Base-by-base conservation (phyloP, 2,113 vertebrate species). In the Nothoprocta perdicaria region DNA sequence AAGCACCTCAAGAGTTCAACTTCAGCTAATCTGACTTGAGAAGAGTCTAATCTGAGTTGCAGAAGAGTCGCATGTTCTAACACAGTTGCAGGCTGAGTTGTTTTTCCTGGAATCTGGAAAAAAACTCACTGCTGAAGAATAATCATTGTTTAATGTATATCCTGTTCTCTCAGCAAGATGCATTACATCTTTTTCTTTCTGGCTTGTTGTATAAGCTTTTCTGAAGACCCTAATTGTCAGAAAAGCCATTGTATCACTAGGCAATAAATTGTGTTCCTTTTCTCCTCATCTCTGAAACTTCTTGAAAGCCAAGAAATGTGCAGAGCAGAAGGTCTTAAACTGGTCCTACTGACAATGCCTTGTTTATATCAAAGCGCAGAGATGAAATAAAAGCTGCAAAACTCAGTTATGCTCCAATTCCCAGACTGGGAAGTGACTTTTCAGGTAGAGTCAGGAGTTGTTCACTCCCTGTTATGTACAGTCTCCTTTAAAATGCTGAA, bases 141-240 rank as follows among this genome's bases (percentile, higher is more conserved):
- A 1, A 1, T 1, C 3, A 27, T 24, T 19, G 16, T 5, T 63
- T 18, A 2, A 12, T 40, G 57, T 2, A 0, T 1, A 1, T 14
- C 27, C 45, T 60, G 6, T 29, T 46, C 29, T 46, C 23, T 24
- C 0, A 1, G 1, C 67, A 9, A 7, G 27, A 27, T 21, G 7
- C 2, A 3, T 6, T 15, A 21, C 12, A 29, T 23, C 4, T 7
- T 0, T 23, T 69, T 46, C 57, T 48, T 33, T 72, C 52, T 23
- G 26, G 12, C 7, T 57, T 9, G 33, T 61, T 12, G 18, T 10
- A 1, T 35, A 26, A 19, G 6, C 17, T 35, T 31, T 29, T 35
- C 60, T 18, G 48, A 50, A 27, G 57, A 40, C 12, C 21, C 12
- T 22, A 40, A 5, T 4, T 35, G 58, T 52, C 35, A 16, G 53